A percentile compares a stretch with the other conserved stretches of the same genome.
phyloP scores from a whole-genome alignment of 30 jellyfish, hydroid and myxozoan genomes.

The Pelagia noctiluca region DNA sequence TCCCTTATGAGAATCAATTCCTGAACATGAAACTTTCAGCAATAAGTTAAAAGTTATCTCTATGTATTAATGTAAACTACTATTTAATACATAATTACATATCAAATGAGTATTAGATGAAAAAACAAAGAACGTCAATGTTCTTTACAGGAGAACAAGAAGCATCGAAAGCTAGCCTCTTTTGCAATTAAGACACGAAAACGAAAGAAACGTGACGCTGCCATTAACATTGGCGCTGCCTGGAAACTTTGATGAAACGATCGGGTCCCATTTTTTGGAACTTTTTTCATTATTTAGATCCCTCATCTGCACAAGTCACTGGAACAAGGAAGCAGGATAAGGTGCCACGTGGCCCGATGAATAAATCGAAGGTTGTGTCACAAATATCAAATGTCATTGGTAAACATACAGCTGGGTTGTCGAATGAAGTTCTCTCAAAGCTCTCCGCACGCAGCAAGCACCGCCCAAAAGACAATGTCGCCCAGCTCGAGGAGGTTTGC shows the following conservation, averaged over 20 bases:
- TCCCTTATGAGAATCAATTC: too few relatives aligned
- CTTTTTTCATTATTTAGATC: neutral
- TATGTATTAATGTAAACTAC: too few relatives aligned
- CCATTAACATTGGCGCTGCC: neutral
- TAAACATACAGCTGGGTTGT: conserved; percentile 71
- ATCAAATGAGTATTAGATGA: too few relatives aligned
- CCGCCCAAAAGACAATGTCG: conserved; percentile 57
- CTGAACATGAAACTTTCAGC: too few relatives aligned
- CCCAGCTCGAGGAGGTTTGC: conserved; percentile 79
- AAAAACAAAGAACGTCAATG: too few relatives aligned
- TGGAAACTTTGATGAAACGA: neutral
- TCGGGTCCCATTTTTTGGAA: too few relatives aligned
- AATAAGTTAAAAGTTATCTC: too few relatives aligned
- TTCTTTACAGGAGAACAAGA: neutral
- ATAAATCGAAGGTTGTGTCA: conserved; percentile 52
- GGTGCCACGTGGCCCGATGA: conserved; percentile 11
- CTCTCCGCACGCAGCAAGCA: conserved; percentile 49
- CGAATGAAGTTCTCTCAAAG: conserved; percentile 75
- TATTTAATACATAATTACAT: too few relatives aligned
- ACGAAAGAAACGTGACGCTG: neutral
- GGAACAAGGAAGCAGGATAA: conserved; percentile 18
- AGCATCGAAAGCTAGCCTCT: neutral
- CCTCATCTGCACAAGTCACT: neutral
- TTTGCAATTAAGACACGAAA: neutral
- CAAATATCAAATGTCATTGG: conserved; percentile 74